These are phyloP conservation scores for Strigamia maritima DNA, from an alignment of 2,888 invertebrate species.

Conservation along the genomic window DNA sequence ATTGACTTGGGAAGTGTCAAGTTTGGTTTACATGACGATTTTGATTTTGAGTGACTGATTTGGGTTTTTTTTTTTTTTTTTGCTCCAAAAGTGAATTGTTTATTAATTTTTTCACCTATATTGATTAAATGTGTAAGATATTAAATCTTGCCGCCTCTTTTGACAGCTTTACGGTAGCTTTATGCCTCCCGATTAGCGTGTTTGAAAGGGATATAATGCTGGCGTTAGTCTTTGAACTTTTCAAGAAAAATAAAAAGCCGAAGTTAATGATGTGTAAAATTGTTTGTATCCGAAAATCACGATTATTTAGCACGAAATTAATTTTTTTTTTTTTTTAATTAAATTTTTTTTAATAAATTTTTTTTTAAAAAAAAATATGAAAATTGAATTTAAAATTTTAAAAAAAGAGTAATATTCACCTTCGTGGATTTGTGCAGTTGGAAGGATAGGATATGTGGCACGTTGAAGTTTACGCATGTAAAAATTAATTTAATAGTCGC, in stretches of 20 bases:
- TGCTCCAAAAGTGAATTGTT: neutral
- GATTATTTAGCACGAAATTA: neutral
- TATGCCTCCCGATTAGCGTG: neutral
- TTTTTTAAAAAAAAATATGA: too few species aligned
- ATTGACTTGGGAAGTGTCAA: neutral
- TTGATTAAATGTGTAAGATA: constrained; percentile 7
- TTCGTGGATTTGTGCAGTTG: neutral
- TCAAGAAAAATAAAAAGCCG: neutral
- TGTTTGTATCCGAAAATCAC: neutral
- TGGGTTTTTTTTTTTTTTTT: neutral
- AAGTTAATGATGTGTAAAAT: neutral
- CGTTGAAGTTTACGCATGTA: neutral
- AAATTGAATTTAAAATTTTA: too few species aligned
- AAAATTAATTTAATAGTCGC: constrained; percentile 1
- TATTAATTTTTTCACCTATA: constrained; percentile 13
- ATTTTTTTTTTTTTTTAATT: too few species aligned
- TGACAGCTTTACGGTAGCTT: neutral
- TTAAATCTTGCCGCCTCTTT: constrained; percentile 12
- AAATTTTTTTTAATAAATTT: too few species aligned
- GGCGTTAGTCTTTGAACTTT: neutral
- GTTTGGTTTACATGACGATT: neutral
- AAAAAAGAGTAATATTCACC: too few species aligned
- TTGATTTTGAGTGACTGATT: constrained; percentile 11
- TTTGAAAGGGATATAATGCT: neutral
- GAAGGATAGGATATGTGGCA: neutral